Conservation (phyloP, 2,113 vertebrate genomes). For the Alethe castanea region DNA sequence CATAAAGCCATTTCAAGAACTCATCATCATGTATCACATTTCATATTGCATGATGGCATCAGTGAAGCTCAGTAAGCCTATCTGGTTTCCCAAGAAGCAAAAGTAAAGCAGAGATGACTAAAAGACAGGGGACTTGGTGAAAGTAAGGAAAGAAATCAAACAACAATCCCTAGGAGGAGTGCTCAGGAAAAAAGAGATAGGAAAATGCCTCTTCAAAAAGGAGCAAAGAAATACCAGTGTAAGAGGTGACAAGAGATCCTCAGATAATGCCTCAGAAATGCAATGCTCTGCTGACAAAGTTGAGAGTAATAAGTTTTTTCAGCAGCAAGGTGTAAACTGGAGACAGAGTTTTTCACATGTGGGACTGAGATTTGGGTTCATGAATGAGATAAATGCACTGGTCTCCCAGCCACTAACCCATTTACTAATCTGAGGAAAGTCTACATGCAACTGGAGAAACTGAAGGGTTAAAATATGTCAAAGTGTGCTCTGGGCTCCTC, state of each 20-base stretch:
- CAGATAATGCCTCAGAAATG: background rate
- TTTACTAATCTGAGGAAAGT: background rate
- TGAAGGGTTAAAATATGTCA: background rate
- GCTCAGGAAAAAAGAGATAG: background rate
- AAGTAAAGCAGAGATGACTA: background rate
- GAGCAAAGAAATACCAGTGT: background rate
- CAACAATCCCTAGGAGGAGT: background rate
- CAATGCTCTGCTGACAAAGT: background rate
- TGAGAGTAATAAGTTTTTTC: background rate
- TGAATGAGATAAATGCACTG: rapidly evolving
- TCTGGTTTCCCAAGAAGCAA: background rate
- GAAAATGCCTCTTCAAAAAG: background rate
- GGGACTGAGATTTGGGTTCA: background rate
- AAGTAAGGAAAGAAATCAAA: background rate
- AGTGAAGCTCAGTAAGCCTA: background rate
- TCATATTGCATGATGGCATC: background rate
- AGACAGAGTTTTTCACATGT: background rate
- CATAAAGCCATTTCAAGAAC: background rate
- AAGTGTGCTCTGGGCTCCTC: background rate
- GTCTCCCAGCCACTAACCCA: background rate
- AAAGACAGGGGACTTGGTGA: background rate
- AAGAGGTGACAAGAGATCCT: background rate
- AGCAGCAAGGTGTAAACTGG: background rate
- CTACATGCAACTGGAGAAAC: background rate
- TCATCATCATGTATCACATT: background rate